These are phyloP conservation scores for Globia sparganii DNA, from an alignment of 2,888 invertebrate species.

Conservation along the genomic window DNA sequence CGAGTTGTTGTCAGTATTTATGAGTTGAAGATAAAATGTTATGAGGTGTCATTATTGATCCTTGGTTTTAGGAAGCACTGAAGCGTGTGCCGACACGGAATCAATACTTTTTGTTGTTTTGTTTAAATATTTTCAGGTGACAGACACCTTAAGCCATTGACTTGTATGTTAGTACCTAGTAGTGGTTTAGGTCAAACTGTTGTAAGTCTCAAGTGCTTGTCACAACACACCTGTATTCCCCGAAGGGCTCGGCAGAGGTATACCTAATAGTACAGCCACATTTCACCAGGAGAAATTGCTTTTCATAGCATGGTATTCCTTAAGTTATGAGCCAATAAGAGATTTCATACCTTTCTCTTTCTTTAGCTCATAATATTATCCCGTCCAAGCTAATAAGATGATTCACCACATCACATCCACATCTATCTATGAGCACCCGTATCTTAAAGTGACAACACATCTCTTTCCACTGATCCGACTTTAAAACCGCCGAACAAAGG, in stretches of 20 bases:
- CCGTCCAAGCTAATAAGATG: background rate
- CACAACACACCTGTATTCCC: background rate
- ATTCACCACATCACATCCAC: no score
- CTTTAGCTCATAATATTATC: background rate
- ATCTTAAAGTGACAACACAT: slow-evolving; percentile 49
- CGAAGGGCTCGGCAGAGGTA: no score
- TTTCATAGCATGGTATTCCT: background rate
- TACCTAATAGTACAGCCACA: background rate
- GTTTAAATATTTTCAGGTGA: background rate
- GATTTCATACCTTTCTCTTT: background rate
- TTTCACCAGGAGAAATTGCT: background rate
- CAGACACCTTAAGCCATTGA: background rate
- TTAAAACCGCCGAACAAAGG: slow-evolving; percentile 55
- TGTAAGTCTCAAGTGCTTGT: background rate
- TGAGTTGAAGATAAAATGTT: background rate
- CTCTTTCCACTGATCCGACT: slow-evolving; percentile 35
- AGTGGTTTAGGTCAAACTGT: background rate
- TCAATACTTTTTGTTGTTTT: background rate
- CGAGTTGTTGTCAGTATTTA: slow-evolving; percentile 3
- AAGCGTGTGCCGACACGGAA: background rate
- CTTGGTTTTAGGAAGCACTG: background rate
- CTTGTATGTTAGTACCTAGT: background rate
- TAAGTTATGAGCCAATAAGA: background rate
- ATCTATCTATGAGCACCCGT: slow-evolving; percentile 4
- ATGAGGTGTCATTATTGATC: background rate